Evolutionary conservation across 2,888 invertebrate species (phyloP).

Genomic region (Himalopsyche anomala): DNA sequence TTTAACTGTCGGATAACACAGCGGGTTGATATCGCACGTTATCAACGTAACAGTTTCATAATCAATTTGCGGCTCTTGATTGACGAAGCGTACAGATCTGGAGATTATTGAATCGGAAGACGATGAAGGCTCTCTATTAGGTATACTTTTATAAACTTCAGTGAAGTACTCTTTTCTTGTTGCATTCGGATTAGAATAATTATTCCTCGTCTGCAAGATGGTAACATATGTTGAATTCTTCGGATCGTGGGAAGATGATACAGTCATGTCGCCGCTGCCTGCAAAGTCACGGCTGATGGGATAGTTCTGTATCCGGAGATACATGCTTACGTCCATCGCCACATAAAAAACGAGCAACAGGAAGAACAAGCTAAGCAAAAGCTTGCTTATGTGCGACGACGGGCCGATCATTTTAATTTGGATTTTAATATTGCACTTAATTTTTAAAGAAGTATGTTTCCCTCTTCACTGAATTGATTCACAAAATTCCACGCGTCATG

Average conservation of each 20-base stretch:
- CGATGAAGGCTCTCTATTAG: constrained; percentile 66
- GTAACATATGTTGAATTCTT: constrained; percentile 3
- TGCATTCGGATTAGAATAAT: constrained; percentile 67
- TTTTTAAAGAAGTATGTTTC: background rate
- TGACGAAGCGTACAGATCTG: constrained; percentile 26
- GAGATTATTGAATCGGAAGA: constrained; percentile 65
- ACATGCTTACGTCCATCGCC: constrained; percentile 85
- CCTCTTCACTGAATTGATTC: background rate
- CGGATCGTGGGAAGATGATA: constrained; percentile 64
- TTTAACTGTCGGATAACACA: constrained; percentile 90
- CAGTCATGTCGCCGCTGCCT: constrained; percentile 60
- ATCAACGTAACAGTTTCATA: constrained; percentile 79
- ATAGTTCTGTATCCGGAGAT: constrained; percentile 83
- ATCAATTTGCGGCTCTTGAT: constrained; percentile 58
- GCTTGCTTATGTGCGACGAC: constrained; percentile 84
- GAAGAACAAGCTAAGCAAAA: constrained; percentile 79
- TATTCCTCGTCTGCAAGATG: constrained; percentile 26
- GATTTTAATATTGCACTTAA: constrained; percentile 28
- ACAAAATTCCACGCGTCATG: background rate
- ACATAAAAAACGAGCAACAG: constrained; percentile 80
- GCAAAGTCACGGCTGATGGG: constrained; percentile 73
- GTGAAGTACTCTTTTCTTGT: constrained; percentile 68
- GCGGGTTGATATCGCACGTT: constrained; percentile 84
- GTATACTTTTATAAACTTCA: constrained; percentile 52
- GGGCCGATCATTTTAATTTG: constrained; percentile 81